Base-by-base conservation (phyloP, 2,888 invertebrate species). In the Perizoma affinitatum region DNA sequence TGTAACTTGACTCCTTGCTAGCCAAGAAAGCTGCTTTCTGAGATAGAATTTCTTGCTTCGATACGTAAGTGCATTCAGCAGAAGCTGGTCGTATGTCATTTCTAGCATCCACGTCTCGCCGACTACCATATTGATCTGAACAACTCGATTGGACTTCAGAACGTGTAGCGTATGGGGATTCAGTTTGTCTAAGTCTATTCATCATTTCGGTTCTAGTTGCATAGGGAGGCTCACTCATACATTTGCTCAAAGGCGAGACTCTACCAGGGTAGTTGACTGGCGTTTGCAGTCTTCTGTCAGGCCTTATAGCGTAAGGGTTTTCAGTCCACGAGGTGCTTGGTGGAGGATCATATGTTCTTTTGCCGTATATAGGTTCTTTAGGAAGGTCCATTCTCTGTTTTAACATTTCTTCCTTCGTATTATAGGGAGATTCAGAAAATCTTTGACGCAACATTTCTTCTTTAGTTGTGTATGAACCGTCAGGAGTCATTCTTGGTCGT, bases 361-460 rank as follows among this genome's bases (percentile, higher is more conserved):
- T 89, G 4, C 88, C 88, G 68, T 90, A 90, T 47, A 87, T 65
- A 9, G 89, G 83, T 68, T 92, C 91, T 73, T 87, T 91, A 42
- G 70, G 61, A 54, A 73, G 70, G 59, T 90, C 90, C 72, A 89
- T 78, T 82, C 90, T 86, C 67, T 91, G 90, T 68, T 89, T 92
- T 4, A 90, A 65, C 82, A 91, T 83, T 53, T 93, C 93, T 64
- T 92, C 92, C 70, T 91, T 92, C 9, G 92, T 91, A 65, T 84
- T 90, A 65, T 93, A 93, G 5, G 92, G 93, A 8, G 90, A 93
- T 73, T 93, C 93, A 4, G 90, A 90, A 70, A 90, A 92, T 71
- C 93, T 83, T 58, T 92, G 92, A 52, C 92, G 80, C 54, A 93
- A 76, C 92, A 93, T 90, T 67, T 93, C 92, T 75, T 93, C 93